These are phyloP conservation scores for Tineola bisselliella DNA, from an alignment of 2,888 invertebrate species.

Conservation along the genomic window DNA sequence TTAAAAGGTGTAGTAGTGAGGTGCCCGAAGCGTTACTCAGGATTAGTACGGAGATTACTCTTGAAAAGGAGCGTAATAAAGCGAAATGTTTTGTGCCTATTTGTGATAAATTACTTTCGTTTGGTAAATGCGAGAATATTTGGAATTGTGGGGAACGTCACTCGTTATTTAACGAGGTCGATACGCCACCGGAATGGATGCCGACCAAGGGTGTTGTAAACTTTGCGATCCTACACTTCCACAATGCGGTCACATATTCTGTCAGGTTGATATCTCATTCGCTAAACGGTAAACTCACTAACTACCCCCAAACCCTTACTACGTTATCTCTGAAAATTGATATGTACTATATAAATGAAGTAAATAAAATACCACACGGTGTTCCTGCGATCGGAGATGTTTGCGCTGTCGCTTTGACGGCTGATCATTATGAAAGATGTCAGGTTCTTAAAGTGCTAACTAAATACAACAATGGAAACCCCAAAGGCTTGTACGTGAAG, in stretches of 20 bases:
- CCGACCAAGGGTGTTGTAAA: conserved; percentile 65
- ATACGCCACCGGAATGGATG: conserved; percentile 61
- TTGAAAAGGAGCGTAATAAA: conserved; percentile 48
- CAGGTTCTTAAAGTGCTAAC: conserved; percentile 57
- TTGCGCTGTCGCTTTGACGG: conserved; percentile 61
- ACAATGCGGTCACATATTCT: conserved; percentile 71
- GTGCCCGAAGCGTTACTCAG: conserved; percentile 39
- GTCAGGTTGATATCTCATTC: conserved; percentile 51
- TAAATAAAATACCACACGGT: conserved; percentile 40
- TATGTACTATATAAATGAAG: conserved; percentile 41
- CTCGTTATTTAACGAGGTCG: conserved; percentile 58
- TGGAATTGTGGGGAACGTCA: conserved; percentile 72
- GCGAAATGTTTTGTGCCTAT: conserved; percentile 50
- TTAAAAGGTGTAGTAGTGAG: conserved; percentile 54
- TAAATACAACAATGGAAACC: conserved; percentile 31
- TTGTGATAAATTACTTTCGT: conserved; percentile 70
- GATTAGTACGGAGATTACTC: conserved; percentile 36
- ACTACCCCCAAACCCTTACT: conserved; percentile 40
- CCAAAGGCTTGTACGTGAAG: conserved; percentile 51
- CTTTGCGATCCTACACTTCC: conserved; percentile 66
- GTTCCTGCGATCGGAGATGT: conserved; percentile 62
- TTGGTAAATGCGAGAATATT: conserved; percentile 71
- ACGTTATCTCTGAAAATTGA: conserved; percentile 45
- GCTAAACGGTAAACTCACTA: conserved; percentile 24
- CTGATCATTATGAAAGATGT: conserved; percentile 63